Evolutionary conservation across 2,113 vertebrate species (phyloP), one percentile per base, ranked within the genome.

Genomic region (Sander lucioperca): DNA sequence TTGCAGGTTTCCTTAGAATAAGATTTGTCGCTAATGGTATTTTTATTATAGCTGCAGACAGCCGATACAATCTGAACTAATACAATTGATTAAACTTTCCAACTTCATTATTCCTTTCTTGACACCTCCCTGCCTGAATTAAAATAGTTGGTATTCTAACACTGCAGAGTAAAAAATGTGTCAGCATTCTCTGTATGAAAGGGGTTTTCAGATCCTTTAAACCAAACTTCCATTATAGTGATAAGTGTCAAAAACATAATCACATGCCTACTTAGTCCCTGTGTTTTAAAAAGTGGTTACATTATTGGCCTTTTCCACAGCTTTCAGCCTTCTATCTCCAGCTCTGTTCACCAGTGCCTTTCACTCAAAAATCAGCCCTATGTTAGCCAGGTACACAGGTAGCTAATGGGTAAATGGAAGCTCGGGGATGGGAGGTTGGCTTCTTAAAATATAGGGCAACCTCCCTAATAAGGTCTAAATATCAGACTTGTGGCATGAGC

Each of bases 391-490:
- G 39, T 30, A 13, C 66, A 66, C 56, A 65, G 54, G 30, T 80
- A 51, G 54, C 74, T 86, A 80, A 74, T 82, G 76, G 80, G 27
- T 82, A 80, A 88, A 83, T 54, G 74, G 80, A 71, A 84, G 74
- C 80, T 78, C 25, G 65, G 43, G 67, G 66, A 85, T 79, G 43
- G 64, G 45, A 78, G 79, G 83, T 65, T 73, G 77, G 76, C 66
- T 74, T 83, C 80, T 84, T 88, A 80, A 88, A 91, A 89, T 88
- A 92, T 86, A 90, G 86, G 72, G 79, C 82, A 82, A 78, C 62
- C 72, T 74, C 59, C 85, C 74, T 92, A 91, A 93, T 92, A 87
- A 91, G 84, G 82, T 89, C 89, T 80, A 90, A 89, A 93, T 92
- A 89, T 89, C 82, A 86, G 87, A 82, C 87, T 82, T 51, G 62